Evolutionary conservation across 2,888 invertebrate species (phyloP).

Genomic region (Micoletzkya japonica): DNA sequence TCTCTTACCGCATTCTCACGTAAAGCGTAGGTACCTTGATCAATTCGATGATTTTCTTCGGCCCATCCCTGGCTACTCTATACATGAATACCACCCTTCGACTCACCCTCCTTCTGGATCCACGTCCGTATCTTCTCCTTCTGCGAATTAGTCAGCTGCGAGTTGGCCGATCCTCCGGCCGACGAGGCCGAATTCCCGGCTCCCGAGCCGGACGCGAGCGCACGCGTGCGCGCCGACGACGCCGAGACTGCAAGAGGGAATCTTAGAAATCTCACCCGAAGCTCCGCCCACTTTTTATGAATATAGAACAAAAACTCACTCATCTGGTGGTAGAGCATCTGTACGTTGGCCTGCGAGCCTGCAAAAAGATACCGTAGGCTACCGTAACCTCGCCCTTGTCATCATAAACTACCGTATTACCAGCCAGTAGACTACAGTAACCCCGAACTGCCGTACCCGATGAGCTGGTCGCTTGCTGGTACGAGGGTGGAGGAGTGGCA

Average conservation of each 20-base stretch:
- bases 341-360: not conserved
- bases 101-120: constrained; percentile 35
- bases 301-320: not conserved
- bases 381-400: too few relatives aligned
- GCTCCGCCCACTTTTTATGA: too few relatives aligned
- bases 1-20: too few relatives aligned
- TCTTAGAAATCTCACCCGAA: too few relatives aligned
- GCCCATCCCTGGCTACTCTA: not conserved
- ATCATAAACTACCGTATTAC: too few relatives aligned
- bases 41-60: too few relatives aligned
- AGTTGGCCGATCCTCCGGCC: not conserved
- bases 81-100: not conserved
- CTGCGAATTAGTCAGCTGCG: constrained; percentile 31
- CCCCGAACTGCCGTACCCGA: not conserved
- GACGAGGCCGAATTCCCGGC: not conserved
- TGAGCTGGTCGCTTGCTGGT: constrained; percentile 23
- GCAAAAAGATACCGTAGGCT: too few relatives aligned
- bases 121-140: constrained; percentile 35
- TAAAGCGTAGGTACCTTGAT: too few relatives aligned
- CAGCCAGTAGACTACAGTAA: too few relatives aligned
- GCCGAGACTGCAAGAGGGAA: not conserved
- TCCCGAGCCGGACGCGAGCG: not conserved
- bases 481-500: not conserved
- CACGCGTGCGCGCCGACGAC: not conserved
- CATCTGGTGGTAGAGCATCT: not conserved